phyloP scores from a whole-genome alignment of 2,888 invertebrate genomes.

The Macrophya annulata region DNA sequence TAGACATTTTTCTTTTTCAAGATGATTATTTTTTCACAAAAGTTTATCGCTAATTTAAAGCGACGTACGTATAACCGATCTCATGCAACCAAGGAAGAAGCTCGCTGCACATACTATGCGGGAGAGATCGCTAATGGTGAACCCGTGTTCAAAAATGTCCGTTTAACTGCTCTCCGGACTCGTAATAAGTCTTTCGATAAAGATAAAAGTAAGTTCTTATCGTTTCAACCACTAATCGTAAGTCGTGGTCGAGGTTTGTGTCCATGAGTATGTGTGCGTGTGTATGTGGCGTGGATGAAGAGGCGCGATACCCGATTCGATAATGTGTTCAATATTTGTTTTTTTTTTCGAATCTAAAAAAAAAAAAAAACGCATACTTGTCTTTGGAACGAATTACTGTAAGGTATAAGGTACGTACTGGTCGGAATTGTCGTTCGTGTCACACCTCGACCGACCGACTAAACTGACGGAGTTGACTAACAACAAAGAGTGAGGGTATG shows the following conservation, averaged over 20 bases:
- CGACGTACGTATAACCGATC: neutral
- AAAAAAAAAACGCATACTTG: neutral
- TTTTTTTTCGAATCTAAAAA: neutral
- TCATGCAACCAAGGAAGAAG: neutral
- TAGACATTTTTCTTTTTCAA: neutral
- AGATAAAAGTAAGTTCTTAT: conserved; percentile 41
- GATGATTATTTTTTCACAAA: conserved; percentile 5
- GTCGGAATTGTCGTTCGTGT: conserved; percentile 28
- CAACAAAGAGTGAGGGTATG: conserved; percentile 45
- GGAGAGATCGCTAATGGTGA: conserved; percentile 75
- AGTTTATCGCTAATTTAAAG: conserved; percentile 47
- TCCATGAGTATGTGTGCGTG: neutral
- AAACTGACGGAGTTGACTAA: conserved; percentile 46
- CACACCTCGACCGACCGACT: conserved; percentile 37
- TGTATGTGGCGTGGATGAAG: neutral
- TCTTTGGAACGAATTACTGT: neutral
- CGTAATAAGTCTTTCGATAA: conserved; percentile 50
- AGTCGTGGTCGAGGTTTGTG: conserved; percentile 9
- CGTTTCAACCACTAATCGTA: conserved; percentile 35
- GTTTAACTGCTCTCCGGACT: conserved; percentile 23
- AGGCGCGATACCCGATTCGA: neutral
- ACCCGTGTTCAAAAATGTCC: conserved; percentile 74
- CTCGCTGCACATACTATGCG: neutral
- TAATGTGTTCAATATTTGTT: neutral
- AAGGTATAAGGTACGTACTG: neutral